Evolutionary conservation across 2,888 invertebrate species (phyloP), one percentile per base, ranked within the genome.

Genomic region (Aelia acuminata): DNA sequence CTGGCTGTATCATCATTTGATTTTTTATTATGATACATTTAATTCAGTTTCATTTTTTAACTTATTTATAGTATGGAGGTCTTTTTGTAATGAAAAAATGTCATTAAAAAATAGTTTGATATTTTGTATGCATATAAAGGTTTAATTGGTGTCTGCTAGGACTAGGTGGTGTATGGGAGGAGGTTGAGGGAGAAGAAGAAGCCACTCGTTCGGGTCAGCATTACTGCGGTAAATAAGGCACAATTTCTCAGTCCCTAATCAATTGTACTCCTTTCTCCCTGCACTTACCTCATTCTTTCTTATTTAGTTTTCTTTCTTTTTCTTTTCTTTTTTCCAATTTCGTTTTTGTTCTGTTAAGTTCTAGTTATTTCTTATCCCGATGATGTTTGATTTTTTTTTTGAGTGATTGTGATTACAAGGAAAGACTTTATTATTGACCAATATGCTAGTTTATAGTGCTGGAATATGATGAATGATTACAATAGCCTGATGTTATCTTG

Each of bases 191-290:
- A 50, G 87, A 87, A 84, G 87, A 87, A 87, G 80, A 87, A 80
- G 89, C 88, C 49, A 84, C 84, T 57, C 89, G 88, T n/a, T 88
- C 87, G 86, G 89, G 89, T 88, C 89, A 89, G 88, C 89, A 89
- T 85, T 89, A 89, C 89, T 89, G 89, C 89, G 89, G 89, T 89
- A 89, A 89, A 87, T 87, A 87, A 89, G 89, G 89, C 89, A 89
- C 89, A 89, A 50, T 80, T 48, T 57, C 57, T 53, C 39, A 35
- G 70, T 53, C 85, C 84, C 75, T 48, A 48, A 80, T 80, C 87
- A 80, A 84, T 84, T 63, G 22, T 43, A 48, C 57, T 70, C 88
- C 88, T 80, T 57, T 49, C 86, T 80, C 49, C 88, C 63, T 86
- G 63, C 88, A 88, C 88, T 84, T 63, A 48, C 85, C 84, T 70